Conservation (phyloP, 2,888 invertebrate genomes). For the Meta bourneti region DNA sequence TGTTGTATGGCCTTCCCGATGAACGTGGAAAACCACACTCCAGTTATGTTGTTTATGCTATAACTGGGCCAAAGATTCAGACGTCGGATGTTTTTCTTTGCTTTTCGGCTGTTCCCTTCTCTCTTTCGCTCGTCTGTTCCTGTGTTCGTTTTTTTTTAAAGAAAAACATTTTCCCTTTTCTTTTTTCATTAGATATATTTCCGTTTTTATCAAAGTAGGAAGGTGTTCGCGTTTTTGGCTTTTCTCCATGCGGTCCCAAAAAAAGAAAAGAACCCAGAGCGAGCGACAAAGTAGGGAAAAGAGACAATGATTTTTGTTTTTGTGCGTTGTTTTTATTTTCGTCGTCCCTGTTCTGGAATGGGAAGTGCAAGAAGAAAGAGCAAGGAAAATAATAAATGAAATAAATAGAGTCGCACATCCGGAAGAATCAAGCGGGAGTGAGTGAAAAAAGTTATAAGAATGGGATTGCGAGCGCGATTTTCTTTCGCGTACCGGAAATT, state of each 20-base stretch:
- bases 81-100: conserved; percentile 23
- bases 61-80: conserved; percentile 74
- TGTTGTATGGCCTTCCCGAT: conserved; percentile 31
- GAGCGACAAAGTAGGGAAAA: conserved; percentile 4
- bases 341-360: conserved; percentile 1
- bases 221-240: conserved; percentile 72
- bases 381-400: conserved; percentile 15
- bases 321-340: conserved; percentile 18
- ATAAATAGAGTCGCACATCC: conserved; percentile 34
- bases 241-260: conserved; percentile 54
- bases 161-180: conserved; percentile 7
- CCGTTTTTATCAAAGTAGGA: conserved; percentile 45
- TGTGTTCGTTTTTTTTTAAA: conserved; percentile 23
- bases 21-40: conserved; percentile 47
- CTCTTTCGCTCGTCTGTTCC: conserved; percentile 5
- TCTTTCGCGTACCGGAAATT: conserved; percentile 74
- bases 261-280: not conserved
- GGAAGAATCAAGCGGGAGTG: conserved; percentile 46
- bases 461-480: conserved; percentile 66
- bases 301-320: conserved; percentile 60
- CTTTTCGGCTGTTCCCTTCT: not conserved
- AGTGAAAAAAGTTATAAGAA: conserved; percentile 41
- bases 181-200: conserved; percentile 36
- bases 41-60: conserved; percentile 52
- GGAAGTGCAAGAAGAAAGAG: conserved; percentile 21